Percentiles rank a stretch among this genome's conserved stretches.
Conservation (phyloP, 2,113 vertebrate species). For the Dascyllus trimaculatus region DNA sequence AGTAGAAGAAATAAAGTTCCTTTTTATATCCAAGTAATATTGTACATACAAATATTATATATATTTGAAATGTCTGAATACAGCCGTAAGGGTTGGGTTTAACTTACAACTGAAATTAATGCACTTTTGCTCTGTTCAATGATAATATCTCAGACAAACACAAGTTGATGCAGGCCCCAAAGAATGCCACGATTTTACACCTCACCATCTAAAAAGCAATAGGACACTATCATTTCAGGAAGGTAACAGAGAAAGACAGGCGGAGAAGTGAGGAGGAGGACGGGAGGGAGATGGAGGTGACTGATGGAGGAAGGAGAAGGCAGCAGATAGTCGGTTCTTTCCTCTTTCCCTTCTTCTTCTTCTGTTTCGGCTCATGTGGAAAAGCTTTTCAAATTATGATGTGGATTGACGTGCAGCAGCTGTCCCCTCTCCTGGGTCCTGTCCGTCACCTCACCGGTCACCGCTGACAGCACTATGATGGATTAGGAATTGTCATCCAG, state of each 20-base stretch:
- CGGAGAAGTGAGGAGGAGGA: background rate
- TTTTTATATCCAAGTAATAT: too few species aligned
- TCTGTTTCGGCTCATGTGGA: constrained; percentile 61
- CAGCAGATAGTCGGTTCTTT: constrained; percentile 31
- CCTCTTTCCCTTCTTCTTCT: constrained; percentile 1
- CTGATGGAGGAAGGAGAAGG: constrained; percentile 45
- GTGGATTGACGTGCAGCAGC: constrained; percentile 84
- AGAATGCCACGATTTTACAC: background rate
- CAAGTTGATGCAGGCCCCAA: constrained; percentile 1
- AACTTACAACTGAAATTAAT: background rate
- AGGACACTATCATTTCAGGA: background rate
- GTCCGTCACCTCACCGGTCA: constrained; percentile 80
- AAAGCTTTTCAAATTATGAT: constrained; percentile 86
- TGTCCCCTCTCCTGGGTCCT: constrained; percentile 80
- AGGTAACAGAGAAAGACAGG: background rate
- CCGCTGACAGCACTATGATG: constrained; percentile 86
- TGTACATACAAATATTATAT: too few species aligned
- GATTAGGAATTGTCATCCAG: constrained; percentile 89
- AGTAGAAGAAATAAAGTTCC: too few species aligned
- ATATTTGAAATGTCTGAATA: too few species aligned
- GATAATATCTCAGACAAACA: background rate
- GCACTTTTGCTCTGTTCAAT: constrained; percentile 4
- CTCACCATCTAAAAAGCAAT: background rate
- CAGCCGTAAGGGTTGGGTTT: too few species aligned
- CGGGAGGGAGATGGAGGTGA: constrained; percentile 7